These are phyloP conservation scores for Monoplex corrugatus DNA, from an alignment of 2,888 invertebrate species.

Conservation along the genomic window DNA sequence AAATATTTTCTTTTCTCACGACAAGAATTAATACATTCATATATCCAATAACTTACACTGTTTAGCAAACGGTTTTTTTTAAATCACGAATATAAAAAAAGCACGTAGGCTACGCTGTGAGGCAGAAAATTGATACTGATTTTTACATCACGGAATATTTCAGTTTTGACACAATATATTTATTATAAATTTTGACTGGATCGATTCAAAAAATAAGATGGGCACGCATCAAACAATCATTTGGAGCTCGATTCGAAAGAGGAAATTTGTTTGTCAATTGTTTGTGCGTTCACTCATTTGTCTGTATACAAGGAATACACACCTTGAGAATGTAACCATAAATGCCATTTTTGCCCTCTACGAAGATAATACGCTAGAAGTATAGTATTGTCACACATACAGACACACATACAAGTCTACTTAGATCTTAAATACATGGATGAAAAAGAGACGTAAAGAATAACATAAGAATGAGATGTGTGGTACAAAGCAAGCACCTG, in stretches of 20 bases:
- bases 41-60: no score
- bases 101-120: no score
- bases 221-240: no score
- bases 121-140: no score
- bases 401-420: background rate
- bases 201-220: no score
- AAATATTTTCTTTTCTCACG: background rate
- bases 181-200: no score
- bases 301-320: background rate
- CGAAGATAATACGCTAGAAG: background rate
- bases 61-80: no score
- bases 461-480: background rate
- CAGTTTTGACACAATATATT: background rate
- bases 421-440: background rate
- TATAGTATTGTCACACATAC: background rate
- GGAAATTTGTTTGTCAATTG: background rate
- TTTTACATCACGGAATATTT: background rate
- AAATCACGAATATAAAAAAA: no score
- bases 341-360: conserved; percentile 27
- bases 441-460: background rate
- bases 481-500: background rate
- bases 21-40: no score
- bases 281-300: background rate
- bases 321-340: background rate
- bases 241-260: background rate